These are phyloP conservation scores for Tamias sibiricus DNA, from an alignment of 2,113 vertebrate genomes.

Conservation along the genomic window DNA sequence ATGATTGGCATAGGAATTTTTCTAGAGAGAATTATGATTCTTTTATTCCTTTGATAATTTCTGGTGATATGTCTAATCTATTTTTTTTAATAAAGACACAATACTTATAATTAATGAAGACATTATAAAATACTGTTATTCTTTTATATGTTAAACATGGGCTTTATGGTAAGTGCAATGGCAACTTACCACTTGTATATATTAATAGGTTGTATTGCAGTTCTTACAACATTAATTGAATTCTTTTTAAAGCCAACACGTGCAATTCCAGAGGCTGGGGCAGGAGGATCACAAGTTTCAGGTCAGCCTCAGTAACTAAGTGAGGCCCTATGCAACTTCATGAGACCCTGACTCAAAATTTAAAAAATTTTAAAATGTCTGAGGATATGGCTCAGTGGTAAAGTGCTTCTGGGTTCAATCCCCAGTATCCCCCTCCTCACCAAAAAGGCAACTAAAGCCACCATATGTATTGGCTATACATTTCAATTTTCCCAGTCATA, in stretches of 20 bases:
- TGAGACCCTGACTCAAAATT: too few species aligned
- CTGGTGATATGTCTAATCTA: neutral
- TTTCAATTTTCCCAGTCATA: neutral
- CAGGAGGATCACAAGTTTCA: too few species aligned
- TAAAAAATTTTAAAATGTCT: too few species aligned
- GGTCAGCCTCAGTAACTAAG: too few species aligned
- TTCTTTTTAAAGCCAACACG: neutral
- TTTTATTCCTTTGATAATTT: neutral
- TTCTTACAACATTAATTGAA: neutral
- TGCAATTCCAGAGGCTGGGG: too few species aligned
- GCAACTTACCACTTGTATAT: neutral
- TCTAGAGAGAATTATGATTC: neutral
- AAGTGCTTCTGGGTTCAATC: too few species aligned
- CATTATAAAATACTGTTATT: neutral
- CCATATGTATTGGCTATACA: too few species aligned
- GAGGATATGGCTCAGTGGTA: too few species aligned
- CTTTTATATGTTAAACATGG: neutral
- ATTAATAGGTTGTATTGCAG: neutral
- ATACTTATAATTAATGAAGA: neutral
- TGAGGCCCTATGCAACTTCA: too few species aligned
- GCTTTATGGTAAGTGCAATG: neutral
- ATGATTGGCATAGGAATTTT: constrained; percentile 23
- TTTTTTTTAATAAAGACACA: neutral
- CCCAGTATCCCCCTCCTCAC: too few species aligned
- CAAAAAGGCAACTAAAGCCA: too few species aligned